Evolutionary conservation across 2,888 invertebrate species (phyloP).

Genomic region (Strigamia crassipes): DNA sequence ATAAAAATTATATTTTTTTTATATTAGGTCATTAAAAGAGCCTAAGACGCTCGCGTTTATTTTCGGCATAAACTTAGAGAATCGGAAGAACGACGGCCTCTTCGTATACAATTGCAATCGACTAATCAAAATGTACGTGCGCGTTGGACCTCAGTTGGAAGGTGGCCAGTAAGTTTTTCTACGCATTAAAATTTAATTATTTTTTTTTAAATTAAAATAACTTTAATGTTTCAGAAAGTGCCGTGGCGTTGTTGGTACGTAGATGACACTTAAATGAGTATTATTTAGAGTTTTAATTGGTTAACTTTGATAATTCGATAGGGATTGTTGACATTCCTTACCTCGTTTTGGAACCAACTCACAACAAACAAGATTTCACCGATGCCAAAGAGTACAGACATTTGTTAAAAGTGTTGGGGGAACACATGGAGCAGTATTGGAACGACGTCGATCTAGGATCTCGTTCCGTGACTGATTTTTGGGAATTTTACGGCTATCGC

Average conservation of each 20-base stretch:
- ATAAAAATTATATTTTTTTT: slow-evolving; percentile 1
- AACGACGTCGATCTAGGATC: slow-evolving; percentile 56
- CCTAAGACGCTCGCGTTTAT: slow-evolving; percentile 56
- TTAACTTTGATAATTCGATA: too few species aligned
- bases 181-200: neutral
- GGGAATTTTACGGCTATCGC: slow-evolving; percentile 59
- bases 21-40: slow-evolving; percentile 51
- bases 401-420: slow-evolving; percentile 59
- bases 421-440: slow-evolving; percentile 62
- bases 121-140: slow-evolving; percentile 61
- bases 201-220: neutral
- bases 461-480: slow-evolving; percentile 49
- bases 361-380: slow-evolving; percentile 63
- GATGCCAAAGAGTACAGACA: slow-evolving; percentile 61
- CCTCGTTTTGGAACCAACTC: slow-evolving; percentile 61
- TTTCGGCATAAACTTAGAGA: slow-evolving; percentile 61
- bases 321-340: slow-evolving; percentile 61
- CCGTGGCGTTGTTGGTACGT: neutral
- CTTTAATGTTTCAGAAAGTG: neutral
- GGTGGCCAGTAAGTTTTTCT: slow-evolving; percentile 57
- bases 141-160: slow-evolving; percentile 60
- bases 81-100: slow-evolving; percentile 59
- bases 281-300: too few species aligned
- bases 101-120: slow-evolving; percentile 63
- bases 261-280: too few species aligned